Percentiles rank a stretch among this genome's conserved stretches.
phyloP scores from a whole-genome alignment of 2,797 vertebrate genomes.

The Brachyalestes nurse region DNA sequence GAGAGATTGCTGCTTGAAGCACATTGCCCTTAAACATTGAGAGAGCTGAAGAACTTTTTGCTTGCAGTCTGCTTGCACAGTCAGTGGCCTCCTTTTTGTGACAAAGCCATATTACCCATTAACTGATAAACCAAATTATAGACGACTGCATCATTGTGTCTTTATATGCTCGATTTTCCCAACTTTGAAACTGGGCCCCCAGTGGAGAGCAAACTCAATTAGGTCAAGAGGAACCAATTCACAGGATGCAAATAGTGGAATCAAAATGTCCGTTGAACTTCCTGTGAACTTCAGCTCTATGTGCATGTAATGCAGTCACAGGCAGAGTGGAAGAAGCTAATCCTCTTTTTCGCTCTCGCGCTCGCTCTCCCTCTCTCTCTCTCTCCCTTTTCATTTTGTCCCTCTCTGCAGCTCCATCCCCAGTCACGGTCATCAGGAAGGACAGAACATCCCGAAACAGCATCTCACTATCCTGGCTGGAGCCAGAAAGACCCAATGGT shows the following conservation, averaged over 20 bases:
- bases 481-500: conserved; percentile 95
- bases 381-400: conserved; percentile 8
- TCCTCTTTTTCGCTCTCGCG: conserved; percentile 45
- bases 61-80: conserved; percentile 27
- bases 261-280: conserved; percentile 68
- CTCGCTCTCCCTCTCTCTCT: conserved; percentile 32
- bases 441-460: conserved; percentile 94
- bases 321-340: conserved; percentile 57
- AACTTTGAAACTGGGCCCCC: conserved; percentile 58
- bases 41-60: conserved; percentile 2
- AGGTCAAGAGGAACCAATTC: conserved; percentile 72
- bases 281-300: conserved; percentile 67
- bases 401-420: conserved; percentile 88
- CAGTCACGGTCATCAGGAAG: conserved; percentile 89
- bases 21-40: conserved; percentile 26
- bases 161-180: conserved; percentile 40
- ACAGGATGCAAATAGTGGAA: conserved; percentile 64
- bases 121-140: conserved; percentile 39
- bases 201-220: conserved; percentile 69
- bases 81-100: conserved; percentile 33
- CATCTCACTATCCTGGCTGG: conserved; percentile 94
- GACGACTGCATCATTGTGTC: conserved; percentile 35
- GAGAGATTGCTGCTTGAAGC: conserved; percentile 55
- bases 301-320: conserved; percentile 42
- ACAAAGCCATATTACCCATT: conserved; percentile 20